A percentile compares a stretch with the other conserved stretches of the same genome.
Conservation (phyloP, 2,797 vertebrate species). For the Spinibarbus caldwelli region DNA sequence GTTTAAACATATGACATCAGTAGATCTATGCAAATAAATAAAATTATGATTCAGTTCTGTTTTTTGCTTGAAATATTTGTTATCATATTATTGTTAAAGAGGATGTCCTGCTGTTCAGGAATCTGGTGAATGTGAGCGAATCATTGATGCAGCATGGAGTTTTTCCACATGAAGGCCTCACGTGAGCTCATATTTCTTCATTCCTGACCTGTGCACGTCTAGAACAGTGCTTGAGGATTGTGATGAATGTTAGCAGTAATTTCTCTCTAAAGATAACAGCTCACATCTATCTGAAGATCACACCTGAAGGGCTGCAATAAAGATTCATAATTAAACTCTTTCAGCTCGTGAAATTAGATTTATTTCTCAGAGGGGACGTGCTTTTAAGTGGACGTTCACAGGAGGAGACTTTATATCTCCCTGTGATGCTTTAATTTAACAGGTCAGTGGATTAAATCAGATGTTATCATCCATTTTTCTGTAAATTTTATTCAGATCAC, state of each 20-base stretch:
- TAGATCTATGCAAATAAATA: not conserved
- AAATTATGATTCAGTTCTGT: not conserved
- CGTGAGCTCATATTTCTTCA: not conserved
- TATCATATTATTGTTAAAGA: not conserved
- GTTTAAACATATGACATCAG: not conserved
- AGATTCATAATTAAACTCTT: slow-evolving; percentile 37
- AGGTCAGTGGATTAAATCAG: not conserved
- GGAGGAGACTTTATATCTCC: not conserved
- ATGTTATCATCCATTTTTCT: slow-evolving; percentile 2
- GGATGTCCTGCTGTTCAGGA: not conserved
- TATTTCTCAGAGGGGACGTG: not conserved
- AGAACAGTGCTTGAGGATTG: too few relatives aligned
- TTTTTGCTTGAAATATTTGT: not conserved
- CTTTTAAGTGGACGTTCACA: not conserved
- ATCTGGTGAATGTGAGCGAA: not conserved
- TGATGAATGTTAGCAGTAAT: not conserved
- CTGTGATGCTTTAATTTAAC: slow-evolving; percentile 1
- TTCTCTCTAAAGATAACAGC: slow-evolving; percentile 14
- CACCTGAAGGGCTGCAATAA: not conserved
- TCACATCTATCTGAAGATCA: slow-evolving; percentile 25
- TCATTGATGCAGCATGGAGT: not conserved
- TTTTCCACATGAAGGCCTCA: not conserved
- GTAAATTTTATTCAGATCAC: not conserved
- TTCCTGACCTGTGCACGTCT: not conserved
- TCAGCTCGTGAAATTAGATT: slow-evolving; percentile 35